These are phyloP conservation scores for Columbina picui DNA, from an alignment of 2,113 vertebrate genomes.

Conservation along the genomic window DNA sequence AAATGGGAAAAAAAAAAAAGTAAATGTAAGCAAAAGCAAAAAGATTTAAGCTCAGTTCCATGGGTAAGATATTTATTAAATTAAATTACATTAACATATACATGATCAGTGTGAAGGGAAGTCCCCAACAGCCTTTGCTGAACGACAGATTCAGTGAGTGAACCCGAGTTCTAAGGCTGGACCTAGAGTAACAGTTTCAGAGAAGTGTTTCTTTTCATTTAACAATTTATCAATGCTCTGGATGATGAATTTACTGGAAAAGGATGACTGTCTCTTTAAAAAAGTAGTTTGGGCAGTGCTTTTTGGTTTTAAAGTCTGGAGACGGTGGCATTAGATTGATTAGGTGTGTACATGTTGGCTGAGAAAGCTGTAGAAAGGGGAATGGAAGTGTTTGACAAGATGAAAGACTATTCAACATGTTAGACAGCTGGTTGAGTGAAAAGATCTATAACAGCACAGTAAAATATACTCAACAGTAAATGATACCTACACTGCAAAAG, in stretches of 20 bases:
- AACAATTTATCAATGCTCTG: slow-evolving; percentile 20
- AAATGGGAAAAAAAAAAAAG: background rate
- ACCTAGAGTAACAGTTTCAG: slow-evolving; percentile 53
- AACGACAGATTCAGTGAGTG: background rate
- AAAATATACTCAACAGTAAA: slow-evolving; percentile 81
- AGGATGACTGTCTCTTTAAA: slow-evolving; percentile 73
- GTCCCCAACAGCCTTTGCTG: slow-evolving; percentile 19
- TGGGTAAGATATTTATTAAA: slow-evolving; percentile 44
- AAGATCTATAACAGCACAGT: slow-evolving; percentile 77
- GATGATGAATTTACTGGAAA: slow-evolving; percentile 47
- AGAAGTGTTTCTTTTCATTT: slow-evolving; percentile 18
- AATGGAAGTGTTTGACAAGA: slow-evolving; percentile 81
- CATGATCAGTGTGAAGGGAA: slow-evolving; percentile 34
- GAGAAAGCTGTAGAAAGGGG: slow-evolving; percentile 76
- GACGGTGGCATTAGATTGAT: slow-evolving; percentile 87
- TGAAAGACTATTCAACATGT: slow-evolving; percentile 82
- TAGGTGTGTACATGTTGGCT: slow-evolving; percentile 82
- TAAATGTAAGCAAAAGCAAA: slow-evolving; percentile 32
- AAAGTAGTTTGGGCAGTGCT: slow-evolving; percentile 66
- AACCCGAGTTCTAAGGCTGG: background rate
- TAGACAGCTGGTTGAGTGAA: slow-evolving; percentile 86
- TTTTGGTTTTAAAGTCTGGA: slow-evolving; percentile 79
- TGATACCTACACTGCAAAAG: slow-evolving; percentile 70
- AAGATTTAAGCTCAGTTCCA: slow-evolving; percentile 10
- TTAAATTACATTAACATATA: slow-evolving; percentile 64